Conservation (phyloP, 2,797 vertebrate species). For the Antrozous pallidus region DNA sequence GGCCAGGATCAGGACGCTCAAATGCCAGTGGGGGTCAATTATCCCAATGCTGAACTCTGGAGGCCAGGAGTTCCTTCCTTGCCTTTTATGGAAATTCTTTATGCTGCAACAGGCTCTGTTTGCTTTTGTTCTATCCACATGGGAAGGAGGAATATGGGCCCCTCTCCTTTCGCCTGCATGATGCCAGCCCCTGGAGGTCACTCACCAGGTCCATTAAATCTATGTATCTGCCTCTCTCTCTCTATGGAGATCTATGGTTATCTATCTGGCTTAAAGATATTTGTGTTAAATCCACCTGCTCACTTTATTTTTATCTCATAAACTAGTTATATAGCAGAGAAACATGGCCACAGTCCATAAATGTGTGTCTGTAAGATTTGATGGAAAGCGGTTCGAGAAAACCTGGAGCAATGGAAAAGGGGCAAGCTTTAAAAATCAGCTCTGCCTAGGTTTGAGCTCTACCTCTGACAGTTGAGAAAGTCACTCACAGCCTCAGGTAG, state of each 20-base stretch:
- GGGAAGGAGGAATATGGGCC: not conserved
- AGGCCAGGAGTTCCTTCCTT: not conserved
- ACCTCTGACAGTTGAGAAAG: not conserved
- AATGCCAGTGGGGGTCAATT: not conserved
- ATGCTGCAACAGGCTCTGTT: not conserved
- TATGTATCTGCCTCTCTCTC: not conserved
- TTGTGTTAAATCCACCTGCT: not conserved
- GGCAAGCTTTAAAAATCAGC: not conserved
- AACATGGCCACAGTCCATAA: not conserved
- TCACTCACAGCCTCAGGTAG: not conserved
- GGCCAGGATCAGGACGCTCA: not conserved
- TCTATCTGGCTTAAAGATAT: not conserved
- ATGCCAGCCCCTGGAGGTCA: not conserved
- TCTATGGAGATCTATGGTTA: not conserved
- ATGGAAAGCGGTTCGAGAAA: not conserved
- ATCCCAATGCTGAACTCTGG: not conserved
- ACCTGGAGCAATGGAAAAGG: not conserved
- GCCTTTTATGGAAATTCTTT: not conserved
- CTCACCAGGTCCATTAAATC: not conserved
- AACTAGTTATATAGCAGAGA: not conserved
- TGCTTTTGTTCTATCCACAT: not conserved
- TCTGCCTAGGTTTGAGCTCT: not conserved
- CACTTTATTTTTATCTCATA: not conserved
- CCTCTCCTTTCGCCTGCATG: not conserved
- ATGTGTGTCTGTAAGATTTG: not conserved